These are phyloP conservation scores for Festucalex cinctus DNA, from an alignment of 2,113 vertebrate species.

Conservation along the genomic window DNA sequence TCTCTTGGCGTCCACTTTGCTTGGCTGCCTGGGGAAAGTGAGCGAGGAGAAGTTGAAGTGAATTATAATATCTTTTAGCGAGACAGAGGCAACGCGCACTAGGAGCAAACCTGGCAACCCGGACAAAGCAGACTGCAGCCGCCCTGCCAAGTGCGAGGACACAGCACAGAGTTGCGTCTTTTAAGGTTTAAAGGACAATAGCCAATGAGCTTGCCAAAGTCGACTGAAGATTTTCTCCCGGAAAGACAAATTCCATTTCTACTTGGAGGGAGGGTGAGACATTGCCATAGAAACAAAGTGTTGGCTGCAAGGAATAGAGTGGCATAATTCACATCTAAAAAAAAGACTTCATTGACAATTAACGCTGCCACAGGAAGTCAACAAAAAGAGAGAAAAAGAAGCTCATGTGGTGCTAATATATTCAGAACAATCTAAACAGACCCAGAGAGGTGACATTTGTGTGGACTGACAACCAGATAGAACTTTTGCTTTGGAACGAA, in stretches of 20 bases:
- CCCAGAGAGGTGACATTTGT: too few species aligned
- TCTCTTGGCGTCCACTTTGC: neutral
- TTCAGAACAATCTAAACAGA: too few species aligned
- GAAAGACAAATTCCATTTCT: neutral
- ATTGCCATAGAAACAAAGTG: neutral
- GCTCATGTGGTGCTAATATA: too few species aligned
- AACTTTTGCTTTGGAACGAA: too few species aligned
- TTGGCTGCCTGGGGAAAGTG: neutral
- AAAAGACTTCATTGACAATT: neutral
- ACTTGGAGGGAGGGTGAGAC: neutral
- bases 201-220: conserved; percentile 1
- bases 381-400: too few species aligned
- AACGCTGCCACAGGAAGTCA: neutral
- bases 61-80: neutral
- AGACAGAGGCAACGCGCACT: neutral
- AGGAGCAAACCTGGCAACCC: neutral
- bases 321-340: neutral
- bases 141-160: neutral
- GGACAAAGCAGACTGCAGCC: neutral
- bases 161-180: neutral
- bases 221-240: neutral
- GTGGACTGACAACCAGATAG: too few species aligned
- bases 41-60: neutral
- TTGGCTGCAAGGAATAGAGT: neutral
- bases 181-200: neutral